These are phyloP conservation scores for Macrobrachium nipponense DNA, from an alignment of 1,140 invertebrate species.

Conservation along the genomic window DNA sequence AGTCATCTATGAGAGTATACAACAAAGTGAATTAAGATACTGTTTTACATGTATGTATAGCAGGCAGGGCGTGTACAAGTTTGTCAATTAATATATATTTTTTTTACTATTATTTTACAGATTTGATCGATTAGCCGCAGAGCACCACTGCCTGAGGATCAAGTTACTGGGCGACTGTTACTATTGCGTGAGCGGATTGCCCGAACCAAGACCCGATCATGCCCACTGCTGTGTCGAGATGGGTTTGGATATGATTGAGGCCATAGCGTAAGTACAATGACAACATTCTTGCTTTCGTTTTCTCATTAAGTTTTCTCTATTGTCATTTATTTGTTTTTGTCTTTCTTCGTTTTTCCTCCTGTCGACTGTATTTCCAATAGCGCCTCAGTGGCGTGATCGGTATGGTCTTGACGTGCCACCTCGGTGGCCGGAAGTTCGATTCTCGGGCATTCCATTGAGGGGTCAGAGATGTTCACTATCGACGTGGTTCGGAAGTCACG, in stretches of 20 bases:
- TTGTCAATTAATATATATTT: not conserved
- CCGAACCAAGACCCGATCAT: constrained; percentile 88
- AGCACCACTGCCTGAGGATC: constrained; percentile 92
- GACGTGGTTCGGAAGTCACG: too few species aligned
- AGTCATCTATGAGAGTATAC: too few species aligned
- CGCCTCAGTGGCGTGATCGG: too few species aligned
- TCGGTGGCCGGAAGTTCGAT: too few species aligned
- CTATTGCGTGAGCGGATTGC: constrained; percentile 92
- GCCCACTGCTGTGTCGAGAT: constrained; percentile 95
- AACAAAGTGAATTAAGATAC: too few species aligned
- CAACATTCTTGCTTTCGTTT: not conserved
- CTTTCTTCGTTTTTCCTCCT: not conserved
- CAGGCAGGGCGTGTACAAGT: too few species aligned
- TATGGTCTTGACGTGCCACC: too few species aligned
- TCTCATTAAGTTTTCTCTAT: not conserved
- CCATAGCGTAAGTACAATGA: constrained; percentile 84
- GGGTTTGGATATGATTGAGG: constrained; percentile 97
- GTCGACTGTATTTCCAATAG: not conserved
- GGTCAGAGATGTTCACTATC: too few species aligned
- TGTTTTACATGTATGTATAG: too few species aligned
- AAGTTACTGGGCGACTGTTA: constrained; percentile 95
- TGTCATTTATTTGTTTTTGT: not conserved
- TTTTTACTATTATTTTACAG: constrained; percentile 69
- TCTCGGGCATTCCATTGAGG: too few species aligned
- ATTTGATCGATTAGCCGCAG: constrained; percentile 90